phyloP scores from a whole-genome alignment of 2,797 vertebrate species.

The Poeciliopsis infans region DNA sequence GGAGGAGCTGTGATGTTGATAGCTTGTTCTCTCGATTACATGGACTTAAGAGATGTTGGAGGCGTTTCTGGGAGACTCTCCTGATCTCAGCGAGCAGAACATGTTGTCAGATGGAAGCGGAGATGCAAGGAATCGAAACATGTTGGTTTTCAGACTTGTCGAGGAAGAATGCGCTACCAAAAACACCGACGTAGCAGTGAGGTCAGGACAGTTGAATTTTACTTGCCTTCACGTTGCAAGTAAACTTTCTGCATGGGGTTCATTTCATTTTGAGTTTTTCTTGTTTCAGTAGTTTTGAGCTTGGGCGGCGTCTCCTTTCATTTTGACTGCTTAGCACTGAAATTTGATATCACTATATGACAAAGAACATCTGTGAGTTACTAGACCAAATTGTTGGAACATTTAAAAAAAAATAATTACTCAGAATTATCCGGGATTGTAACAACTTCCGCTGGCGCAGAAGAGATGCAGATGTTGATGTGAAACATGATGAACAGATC shows the following conservation, averaged over 20 bases:
- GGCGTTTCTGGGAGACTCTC: not conserved
- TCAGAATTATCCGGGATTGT: not conserved
- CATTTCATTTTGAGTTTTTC: not conserved
- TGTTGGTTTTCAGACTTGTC: not conserved
- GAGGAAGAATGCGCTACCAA: not conserved
- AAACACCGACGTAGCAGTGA: not conserved
- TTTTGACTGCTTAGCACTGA: not conserved
- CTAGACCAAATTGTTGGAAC: not conserved
- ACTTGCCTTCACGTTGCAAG: not conserved
- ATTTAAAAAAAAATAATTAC: not conserved
- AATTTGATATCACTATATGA: not conserved
- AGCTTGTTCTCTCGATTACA: constrained; percentile 13
- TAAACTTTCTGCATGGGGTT: not conserved
- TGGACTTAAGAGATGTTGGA: constrained; percentile 1
- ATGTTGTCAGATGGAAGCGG: not conserved
- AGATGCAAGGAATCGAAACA: constrained; percentile 3
- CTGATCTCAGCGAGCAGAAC: not conserved
- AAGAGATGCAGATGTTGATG: not conserved
- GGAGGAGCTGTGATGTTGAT: constrained; percentile 5
- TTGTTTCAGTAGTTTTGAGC: not conserved
- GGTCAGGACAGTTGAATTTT: constrained; percentile 11
- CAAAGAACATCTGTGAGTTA: not conserved
- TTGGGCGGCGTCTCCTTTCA: not conserved
- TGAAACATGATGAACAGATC: not conserved
- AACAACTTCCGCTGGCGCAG: not conserved